Conservation (phyloP, 2,113 vertebrate genomes). For the Toxostoma redivivum region DNA sequence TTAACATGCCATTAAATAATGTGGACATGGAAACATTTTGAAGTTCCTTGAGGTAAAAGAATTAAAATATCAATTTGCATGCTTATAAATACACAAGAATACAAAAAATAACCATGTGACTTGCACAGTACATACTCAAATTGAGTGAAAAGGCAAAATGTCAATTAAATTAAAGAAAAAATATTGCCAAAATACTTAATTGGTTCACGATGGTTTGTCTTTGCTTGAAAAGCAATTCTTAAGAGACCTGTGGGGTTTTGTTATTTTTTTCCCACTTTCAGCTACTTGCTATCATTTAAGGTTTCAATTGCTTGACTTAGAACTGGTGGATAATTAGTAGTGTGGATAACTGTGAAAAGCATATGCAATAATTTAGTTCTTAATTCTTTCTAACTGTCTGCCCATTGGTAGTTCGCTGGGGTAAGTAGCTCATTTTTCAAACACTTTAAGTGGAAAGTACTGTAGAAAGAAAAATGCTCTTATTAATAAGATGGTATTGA, state of each 20-base stretch:
- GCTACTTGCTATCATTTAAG: slow-evolving; percentile 15
- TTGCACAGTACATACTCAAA: neutral
- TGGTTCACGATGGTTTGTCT: neutral
- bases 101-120: neutral
- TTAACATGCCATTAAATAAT: neutral
- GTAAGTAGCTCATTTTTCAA: slow-evolving; percentile 13
- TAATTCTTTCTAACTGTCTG: slow-evolving; percentile 44
- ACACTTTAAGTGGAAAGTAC: neutral
- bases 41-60: neutral
- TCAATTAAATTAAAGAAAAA: neutral
- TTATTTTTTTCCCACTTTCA: neutral
- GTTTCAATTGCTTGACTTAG: slow-evolving; percentile 15
- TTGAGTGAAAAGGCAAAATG: neutral
- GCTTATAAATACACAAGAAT: neutral
- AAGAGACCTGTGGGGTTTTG: neutral
- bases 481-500: neutral
- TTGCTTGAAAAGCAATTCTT: neutral
- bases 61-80: neutral
- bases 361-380: slow-evolving; percentile 42
- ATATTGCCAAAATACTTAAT: neutral
- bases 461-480: neutral
- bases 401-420: neutral
- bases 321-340: slow-evolving; percentile 50
- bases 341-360: slow-evolving; percentile 32
- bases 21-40: neutral